Percentiles rank a stretch among this genome's conserved stretches.
Evolutionary conservation across 1,140 invertebrate genomes (phyloP).

Genomic region (Penaeus indicus): DNA sequence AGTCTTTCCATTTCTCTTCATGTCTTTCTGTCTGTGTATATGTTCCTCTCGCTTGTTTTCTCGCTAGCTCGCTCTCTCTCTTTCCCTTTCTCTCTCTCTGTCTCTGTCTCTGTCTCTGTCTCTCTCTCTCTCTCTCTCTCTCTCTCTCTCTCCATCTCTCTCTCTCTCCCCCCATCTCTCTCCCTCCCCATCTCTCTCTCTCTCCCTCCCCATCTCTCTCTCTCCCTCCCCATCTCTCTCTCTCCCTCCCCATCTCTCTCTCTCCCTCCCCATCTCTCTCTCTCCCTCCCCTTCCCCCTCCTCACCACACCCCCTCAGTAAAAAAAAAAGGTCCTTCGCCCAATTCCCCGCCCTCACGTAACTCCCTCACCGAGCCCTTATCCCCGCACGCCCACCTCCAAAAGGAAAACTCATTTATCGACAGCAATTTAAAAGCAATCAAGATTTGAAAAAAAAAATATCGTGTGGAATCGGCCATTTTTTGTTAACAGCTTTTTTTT

Average conservation of each 20-base stretch:
- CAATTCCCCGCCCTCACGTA: no score
- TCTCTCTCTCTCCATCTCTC: not conserved
- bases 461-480: no score
- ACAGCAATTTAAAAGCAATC: no score
- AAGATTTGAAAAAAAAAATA: no score
- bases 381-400: no score
- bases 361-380: no score
- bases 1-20: not conserved
- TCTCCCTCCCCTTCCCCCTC: not conserved
- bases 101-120: slow-evolving; percentile 6
- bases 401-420: no score
- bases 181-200: not conserved
- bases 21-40: not conserved
- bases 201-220: not conserved
- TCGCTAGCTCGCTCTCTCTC: not conserved
- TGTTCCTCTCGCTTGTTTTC: not conserved
- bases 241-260: not conserved
- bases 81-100: not conserved
- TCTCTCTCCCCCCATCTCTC: not conserved
- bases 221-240: not conserved
- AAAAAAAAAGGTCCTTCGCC: not conserved
- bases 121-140: not conserved
- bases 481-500: no score
- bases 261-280: slow-evolving; percentile 13
- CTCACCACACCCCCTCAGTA: not conserved